Evolutionary conservation across 2,113 vertebrate species (phyloP), one percentile per base, ranked within the genome.

Genomic region (Coptodon bakossiorum): DNA sequence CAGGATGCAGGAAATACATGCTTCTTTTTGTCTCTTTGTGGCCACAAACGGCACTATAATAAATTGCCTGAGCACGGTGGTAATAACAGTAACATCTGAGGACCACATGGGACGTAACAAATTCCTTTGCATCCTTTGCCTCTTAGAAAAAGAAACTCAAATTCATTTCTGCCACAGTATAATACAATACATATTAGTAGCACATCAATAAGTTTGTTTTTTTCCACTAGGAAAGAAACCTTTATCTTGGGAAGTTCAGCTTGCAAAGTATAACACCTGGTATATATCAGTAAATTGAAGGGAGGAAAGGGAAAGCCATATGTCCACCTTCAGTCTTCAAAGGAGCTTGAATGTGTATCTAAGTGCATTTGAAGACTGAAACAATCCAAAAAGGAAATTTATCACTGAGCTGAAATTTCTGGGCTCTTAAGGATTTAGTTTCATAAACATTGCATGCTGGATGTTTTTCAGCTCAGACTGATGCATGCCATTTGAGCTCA

Each of bases 231-330:
- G 61, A 93, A 88, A 82, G 81, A 90, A 90, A 61, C 68, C 82
- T 86, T 92, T 91, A 90, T 92, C 91, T 93, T 61, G 53, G 82
- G 66, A 93, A 88, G 73, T 87, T 52, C 50, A 78, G 90, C 88
- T 88, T 90, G 83, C 89, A 93, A 92, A 92, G 80, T 86, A 24
- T 86, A 95, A 91, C 95, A 95, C 95, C 95, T 96, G 96, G 94
- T 91, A 93, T 94, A 85, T 90, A 95, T 95, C 94, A 95, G 92
- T 94, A 93, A 91, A 95, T 92, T 92, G 90, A 93, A 82, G 85
- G 92, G 80, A 94, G 91, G 89, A 89, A 90, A 93, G 93, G 86
- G 83, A 93, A 94, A 92, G 82, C 94, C 91, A 94, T 91, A 93
- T 95, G 95, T 94, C 86, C 94, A 94, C 76, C 84, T 85, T 80